A percentile compares a stretch with the other conserved stretches of the same genome.
These are phyloP conservation scores for Thamnophis elegans DNA, from an alignment of 2,797 vertebrate species.

Conservation along the genomic window DNA sequence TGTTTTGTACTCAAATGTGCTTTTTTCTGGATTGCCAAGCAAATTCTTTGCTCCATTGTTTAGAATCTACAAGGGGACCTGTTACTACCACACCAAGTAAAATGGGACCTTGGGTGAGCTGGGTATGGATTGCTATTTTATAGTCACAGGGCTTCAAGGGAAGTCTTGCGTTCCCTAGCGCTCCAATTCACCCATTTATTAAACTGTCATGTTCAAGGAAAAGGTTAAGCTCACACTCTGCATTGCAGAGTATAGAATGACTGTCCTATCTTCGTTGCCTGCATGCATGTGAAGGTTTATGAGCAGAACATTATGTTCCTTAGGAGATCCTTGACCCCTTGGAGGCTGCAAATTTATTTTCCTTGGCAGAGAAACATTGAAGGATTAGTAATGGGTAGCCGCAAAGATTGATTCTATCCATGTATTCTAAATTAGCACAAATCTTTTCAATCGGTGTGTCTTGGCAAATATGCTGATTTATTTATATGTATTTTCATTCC, in stretches of 20 bases:
- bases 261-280: constrained; percentile 1
- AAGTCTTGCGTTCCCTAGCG: constrained; percentile 18
- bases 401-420: constrained; percentile 17
- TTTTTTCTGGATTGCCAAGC: background rate
- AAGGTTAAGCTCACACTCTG: constrained; percentile 38
- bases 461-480: constrained; percentile 8
- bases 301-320: constrained; percentile 46
- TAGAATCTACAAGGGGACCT: background rate
- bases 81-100: background rate
- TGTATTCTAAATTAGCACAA: constrained; percentile 16
- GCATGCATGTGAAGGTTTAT: constrained; percentile 43
- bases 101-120: background rate
- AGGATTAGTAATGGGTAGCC: constrained; percentile 35
- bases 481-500: constrained; percentile 32
- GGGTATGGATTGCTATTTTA: background rate
- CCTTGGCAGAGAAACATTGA: constrained; percentile 37
- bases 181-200: constrained; percentile 40
- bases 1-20: background rate
- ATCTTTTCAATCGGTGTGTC: constrained; percentile 6
- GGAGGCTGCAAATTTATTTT: constrained; percentile 41
- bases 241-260: constrained; percentile 32
- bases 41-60: background rate
- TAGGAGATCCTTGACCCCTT: constrained; percentile 47
- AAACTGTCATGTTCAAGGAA: constrained; percentile 54
- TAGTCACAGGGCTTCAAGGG: background rate